Percentiles rank a stretch among this genome's conserved stretches.
Evolutionary conservation across 2,797 vertebrate genomes (phyloP).

Genomic region (Acanthurus tractus): DNA sequence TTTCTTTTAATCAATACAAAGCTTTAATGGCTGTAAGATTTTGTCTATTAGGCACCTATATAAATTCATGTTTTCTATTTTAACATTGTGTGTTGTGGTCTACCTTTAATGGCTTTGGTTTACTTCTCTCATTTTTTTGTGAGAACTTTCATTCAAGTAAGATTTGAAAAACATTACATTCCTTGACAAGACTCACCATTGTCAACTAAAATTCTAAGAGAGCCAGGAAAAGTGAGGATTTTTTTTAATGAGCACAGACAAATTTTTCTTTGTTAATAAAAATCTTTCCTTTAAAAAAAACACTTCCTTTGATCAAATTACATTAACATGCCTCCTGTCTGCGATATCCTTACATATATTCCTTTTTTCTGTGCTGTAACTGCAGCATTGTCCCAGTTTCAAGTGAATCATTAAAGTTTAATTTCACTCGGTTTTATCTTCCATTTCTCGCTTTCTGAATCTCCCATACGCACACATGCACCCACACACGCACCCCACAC

Average conservation of each 20-base stretch:
- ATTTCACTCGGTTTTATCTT: slow-evolving; percentile 12
- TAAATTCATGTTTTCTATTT: no score
- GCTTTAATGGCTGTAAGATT: no score
- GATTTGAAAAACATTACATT: background rate
- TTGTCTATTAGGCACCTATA: no score
- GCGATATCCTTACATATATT: background rate
- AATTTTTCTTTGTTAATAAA: background rate
- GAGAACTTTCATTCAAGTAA: background rate
- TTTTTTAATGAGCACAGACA: background rate
- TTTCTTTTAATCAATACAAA: background rate
- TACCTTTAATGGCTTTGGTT: no score
- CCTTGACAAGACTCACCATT: background rate
- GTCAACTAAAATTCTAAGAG: background rate
- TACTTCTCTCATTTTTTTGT: no score
- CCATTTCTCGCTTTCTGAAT: background rate
- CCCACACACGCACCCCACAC: background rate
- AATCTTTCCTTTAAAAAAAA: background rate
- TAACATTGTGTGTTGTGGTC: no score
- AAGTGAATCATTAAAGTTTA: slow-evolving; percentile 35
- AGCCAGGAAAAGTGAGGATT: background rate
- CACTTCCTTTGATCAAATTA: background rate
- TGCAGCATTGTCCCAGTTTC: slow-evolving; percentile 19
- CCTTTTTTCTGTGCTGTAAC: background rate
- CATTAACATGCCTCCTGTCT: background rate
- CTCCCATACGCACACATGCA: background rate